Evolutionary conservation across 2,797 vertebrate genomes (phyloP).

Genomic region (Gadopsis marmoratus): DNA sequence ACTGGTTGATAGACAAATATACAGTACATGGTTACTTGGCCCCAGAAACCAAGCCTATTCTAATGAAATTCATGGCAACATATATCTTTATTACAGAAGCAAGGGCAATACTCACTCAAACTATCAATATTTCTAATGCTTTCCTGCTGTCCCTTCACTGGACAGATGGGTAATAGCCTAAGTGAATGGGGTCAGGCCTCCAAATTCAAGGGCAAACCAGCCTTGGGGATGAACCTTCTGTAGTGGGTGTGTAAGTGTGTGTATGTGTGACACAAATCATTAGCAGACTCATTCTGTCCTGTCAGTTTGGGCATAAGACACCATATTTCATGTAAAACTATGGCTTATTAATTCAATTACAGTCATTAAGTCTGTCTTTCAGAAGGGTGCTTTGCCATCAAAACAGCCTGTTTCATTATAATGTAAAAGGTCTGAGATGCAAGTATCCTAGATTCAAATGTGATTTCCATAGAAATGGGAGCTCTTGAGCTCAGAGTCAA

Average conservation of each 20-base stretch:
- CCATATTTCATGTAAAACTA: slow-evolving; percentile 70
- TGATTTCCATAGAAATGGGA: slow-evolving; percentile 59
- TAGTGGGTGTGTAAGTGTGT: slow-evolving; percentile 29
- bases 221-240: slow-evolving; percentile 53
- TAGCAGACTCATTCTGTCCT: slow-evolving; percentile 58
- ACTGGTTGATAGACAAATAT: neutral
- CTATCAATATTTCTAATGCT: slow-evolving; percentile 68
- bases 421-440: slow-evolving; percentile 54
- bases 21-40: neutral
- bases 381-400: slow-evolving; percentile 66
- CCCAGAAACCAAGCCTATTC: neutral
- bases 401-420: slow-evolving; percentile 59
- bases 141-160: slow-evolving; percentile 53
- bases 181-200: slow-evolving; percentile 70
- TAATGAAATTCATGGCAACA: slow-evolving; percentile 40
- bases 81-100: slow-evolving; percentile 52
- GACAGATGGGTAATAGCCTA: slow-evolving; percentile 73
- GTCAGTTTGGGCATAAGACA: slow-evolving; percentile 68
- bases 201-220: slow-evolving; percentile 73
- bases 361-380: slow-evolving; percentile 65
- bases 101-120: slow-evolving; percentile 64
- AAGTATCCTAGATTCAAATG: slow-evolving; percentile 42
- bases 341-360: slow-evolving; percentile 70
- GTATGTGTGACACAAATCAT: slow-evolving; percentile 60
- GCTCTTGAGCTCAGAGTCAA: slow-evolving; percentile 36